Conservation (phyloP, 2,797 vertebrate genomes). For the Squalus acanthias region DNA sequence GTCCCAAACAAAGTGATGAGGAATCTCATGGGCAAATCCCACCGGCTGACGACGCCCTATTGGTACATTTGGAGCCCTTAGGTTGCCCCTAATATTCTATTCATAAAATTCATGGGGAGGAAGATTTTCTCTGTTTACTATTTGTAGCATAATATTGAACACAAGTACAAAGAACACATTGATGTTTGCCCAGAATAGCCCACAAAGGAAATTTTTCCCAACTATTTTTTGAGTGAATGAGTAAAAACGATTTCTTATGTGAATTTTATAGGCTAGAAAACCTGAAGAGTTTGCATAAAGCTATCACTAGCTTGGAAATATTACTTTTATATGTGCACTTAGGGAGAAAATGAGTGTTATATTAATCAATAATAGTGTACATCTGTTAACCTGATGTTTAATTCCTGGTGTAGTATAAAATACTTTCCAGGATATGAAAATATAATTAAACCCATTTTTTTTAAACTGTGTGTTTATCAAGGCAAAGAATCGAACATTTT, state of each 20-base stretch:
- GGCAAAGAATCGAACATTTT: not conserved
- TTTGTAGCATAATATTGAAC: not conserved
- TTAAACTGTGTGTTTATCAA: not conserved
- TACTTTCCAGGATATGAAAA: not conserved
- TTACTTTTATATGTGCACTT: not conserved
- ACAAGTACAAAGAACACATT: not conserved
- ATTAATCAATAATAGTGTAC: conserved; percentile 3
- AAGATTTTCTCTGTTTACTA: not conserved
- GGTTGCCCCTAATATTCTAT: not conserved
- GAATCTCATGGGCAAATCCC: not conserved
- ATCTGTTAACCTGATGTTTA: conserved; percentile 27
- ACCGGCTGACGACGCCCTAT: not conserved
- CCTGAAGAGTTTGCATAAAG: not conserved
- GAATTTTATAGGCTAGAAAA: not conserved
- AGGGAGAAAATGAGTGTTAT: not conserved
- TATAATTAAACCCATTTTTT: not conserved
- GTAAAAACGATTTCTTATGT: not conserved
- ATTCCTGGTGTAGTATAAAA: not conserved
- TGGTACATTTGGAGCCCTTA: not conserved
- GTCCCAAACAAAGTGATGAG: not conserved
- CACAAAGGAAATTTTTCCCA: not conserved
- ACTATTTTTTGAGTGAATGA: not conserved
- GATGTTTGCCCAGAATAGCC: not conserved
- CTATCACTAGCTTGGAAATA: not conserved
- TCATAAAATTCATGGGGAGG: not conserved